Conservation (phyloP, 1,140 invertebrate genomes). For the Dendrolimus punctatus region DNA sequence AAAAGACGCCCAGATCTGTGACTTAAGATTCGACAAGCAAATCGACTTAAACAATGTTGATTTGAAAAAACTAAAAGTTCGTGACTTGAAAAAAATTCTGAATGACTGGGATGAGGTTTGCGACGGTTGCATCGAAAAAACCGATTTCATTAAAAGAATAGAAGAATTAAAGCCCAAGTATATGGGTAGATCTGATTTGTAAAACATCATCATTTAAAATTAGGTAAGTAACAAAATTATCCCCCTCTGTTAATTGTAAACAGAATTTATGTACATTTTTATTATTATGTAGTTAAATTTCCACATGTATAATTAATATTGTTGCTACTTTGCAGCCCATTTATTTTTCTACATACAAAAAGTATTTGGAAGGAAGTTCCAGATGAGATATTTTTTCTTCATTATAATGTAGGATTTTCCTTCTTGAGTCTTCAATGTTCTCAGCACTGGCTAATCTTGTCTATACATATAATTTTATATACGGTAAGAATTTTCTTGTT, state of each 20-base stretch:
- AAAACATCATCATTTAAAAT: conserved; percentile 32
- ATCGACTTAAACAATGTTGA: conserved; percentile 97
- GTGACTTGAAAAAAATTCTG: conserved; percentile 98
- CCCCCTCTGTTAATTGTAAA: too few relatives aligned
- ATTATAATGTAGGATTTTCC: too few relatives aligned
- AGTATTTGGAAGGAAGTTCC: too few relatives aligned
- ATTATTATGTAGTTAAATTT: too few relatives aligned
- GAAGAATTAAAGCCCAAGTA: conserved; percentile 97
- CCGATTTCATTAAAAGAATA: conserved; percentile 96
- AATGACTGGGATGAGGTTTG: conserved; percentile 98
- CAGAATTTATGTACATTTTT: too few relatives aligned
- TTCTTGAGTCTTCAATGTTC: too few relatives aligned
- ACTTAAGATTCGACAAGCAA: conserved; percentile 96
- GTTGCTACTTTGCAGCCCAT: too few relatives aligned
- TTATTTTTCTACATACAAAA: too few relatives aligned
- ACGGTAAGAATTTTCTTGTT: conserved; percentile 10
- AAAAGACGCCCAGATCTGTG: conserved; percentile 97
- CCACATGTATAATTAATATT: too few relatives aligned
- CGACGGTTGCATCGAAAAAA: conserved; percentile 98
- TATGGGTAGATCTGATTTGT: conserved; percentile 73
- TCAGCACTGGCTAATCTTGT: not conserved
- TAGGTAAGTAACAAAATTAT: not conserved
- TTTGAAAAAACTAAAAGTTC: conserved; percentile 97
- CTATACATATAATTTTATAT: too few relatives aligned
- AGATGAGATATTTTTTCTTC: too few relatives aligned